Conservation (phyloP, 2,888 invertebrate genomes). For the Byasa hedistus region DNA sequence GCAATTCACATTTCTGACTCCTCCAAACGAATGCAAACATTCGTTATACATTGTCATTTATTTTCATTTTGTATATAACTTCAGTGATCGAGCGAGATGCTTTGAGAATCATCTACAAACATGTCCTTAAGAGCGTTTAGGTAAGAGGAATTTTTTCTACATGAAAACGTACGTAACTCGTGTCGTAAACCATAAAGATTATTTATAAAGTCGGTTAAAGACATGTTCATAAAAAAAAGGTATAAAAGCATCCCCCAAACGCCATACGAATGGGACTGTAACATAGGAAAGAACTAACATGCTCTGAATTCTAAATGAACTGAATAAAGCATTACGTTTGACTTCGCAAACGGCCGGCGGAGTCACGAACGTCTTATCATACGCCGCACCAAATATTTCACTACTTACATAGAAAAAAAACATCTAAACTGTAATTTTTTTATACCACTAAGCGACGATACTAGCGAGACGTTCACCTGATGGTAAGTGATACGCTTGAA, state of each 20-base stretch:
- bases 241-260: conserved; percentile 38
- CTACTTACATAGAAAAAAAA: neutral
- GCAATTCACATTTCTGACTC: neutral
- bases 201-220: conserved; percentile 23
- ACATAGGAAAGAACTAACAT: conserved; percentile 44
- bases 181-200: conserved; percentile 5
- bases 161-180: conserved; percentile 2
- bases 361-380: conserved; percentile 49
- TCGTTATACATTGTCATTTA: neutral
- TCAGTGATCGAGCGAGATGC: too few relatives aligned
- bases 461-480: too few relatives aligned
- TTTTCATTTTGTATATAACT: neutral
- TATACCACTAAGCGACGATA: too few relatives aligned
- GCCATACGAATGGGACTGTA: conserved; percentile 43
- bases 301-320: conserved; percentile 61
- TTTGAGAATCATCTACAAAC: neutral
- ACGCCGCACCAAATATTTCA: conserved; percentile 39
- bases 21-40: neutral
- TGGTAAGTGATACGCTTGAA: too few relatives aligned
- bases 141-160: neutral
- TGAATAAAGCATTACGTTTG: conserved; percentile 53
- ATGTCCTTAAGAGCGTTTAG: neutral
- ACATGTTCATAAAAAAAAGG: conserved; percentile 22
- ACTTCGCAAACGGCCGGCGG: conserved; percentile 43
- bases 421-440: neutral